Conservation (phyloP, 2,113 vertebrate genomes). For the pig (Sus scrofa) region DNA sequence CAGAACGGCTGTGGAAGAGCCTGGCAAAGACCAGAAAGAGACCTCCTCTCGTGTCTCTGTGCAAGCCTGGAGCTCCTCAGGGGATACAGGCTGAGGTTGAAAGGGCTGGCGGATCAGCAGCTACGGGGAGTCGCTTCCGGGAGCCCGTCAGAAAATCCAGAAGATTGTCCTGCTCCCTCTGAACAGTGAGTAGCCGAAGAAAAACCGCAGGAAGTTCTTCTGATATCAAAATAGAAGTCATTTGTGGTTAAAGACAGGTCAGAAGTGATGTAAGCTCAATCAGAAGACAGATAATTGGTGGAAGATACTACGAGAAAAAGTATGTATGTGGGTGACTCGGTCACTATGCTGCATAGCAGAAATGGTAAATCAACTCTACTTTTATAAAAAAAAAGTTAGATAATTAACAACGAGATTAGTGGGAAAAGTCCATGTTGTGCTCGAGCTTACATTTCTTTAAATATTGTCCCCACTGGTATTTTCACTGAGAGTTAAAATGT, state of each 20-base stretch:
- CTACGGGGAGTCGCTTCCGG: background rate
- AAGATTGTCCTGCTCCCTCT: too few relatives aligned
- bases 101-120: background rate
- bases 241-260: background rate
- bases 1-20: background rate
- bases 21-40: background rate
- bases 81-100: fast-evolving
- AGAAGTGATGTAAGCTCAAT: background rate
- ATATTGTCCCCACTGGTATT: background rate
- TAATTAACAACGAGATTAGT: fast-evolving
- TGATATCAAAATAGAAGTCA: fast-evolving
- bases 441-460: background rate
- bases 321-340: too few relatives aligned
- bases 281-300: too few relatives aligned
- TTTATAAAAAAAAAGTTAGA: background rate
- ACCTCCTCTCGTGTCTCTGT: fast-evolving
- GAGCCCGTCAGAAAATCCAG: background rate
- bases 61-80: background rate
- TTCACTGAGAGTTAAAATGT: background rate
- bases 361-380: too few relatives aligned
- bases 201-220: background rate
- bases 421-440: fast-evolving
- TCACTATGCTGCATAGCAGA: too few relatives aligned
- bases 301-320: too few relatives aligned
- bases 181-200: fast-evolving